phyloP scores from a whole-genome alignment of 2,113 vertebrate species.

The Cephalopterus ornatus region DNA sequence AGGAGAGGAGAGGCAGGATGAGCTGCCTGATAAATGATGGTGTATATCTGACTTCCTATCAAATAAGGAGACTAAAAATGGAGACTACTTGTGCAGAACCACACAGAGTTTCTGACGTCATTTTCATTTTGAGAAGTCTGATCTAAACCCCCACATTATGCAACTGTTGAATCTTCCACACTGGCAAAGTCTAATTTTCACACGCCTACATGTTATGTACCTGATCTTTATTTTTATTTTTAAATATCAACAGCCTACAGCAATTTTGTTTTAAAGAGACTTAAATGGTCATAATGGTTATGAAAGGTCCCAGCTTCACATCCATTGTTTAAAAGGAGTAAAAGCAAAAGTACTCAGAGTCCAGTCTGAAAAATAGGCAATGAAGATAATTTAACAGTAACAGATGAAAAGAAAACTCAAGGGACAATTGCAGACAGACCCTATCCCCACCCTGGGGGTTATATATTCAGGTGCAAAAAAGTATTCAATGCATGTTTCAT shows the following conservation, averaged over 20 bases:
- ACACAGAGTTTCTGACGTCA: constrained; percentile 20
- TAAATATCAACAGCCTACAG: neutral
- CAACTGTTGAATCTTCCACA: constrained; percentile 25
- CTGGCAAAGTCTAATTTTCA: constrained; percentile 42
- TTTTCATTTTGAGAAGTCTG: constrained; percentile 30
- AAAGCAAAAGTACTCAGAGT: neutral
- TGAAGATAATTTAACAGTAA: neutral
- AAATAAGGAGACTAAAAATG: constrained; percentile 16
- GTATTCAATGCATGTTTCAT: neutral
- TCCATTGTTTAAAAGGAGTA: neutral
- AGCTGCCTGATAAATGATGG: neutral
- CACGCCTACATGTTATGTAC: constrained; percentile 48
- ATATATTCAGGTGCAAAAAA: neutral
- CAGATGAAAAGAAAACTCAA: neutral
- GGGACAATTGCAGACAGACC: neutral
- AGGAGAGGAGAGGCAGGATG: neutral
- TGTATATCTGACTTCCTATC: neutral
- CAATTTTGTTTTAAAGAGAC: neutral
- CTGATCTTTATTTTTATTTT: constrained; percentile 56
- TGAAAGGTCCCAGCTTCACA: neutral
- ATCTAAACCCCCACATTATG: constrained; percentile 41
- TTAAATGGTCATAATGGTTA: neutral
- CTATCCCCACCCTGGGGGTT: neutral
- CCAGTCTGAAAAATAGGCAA: neutral
- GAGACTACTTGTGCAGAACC: neutral